Evolutionary conservation across 2,888 invertebrate species (phyloP), one percentile per base, ranked within the genome.

Genomic region (Abscondita cerata): DNA sequence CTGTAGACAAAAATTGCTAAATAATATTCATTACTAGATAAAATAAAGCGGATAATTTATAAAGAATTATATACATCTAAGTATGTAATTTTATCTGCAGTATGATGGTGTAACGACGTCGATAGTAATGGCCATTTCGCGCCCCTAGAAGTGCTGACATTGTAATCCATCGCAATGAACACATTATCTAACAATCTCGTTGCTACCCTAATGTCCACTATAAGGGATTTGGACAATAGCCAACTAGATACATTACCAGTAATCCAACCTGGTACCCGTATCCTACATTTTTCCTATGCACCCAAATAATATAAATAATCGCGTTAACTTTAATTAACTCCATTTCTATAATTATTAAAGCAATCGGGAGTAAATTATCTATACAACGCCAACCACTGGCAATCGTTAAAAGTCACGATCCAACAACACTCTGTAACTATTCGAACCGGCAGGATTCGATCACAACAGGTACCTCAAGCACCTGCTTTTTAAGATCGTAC

Each of bases 381-480:
- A 19, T 25, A 18, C 61, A 56, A 47, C 60, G 55, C 54, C 56
- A 52, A 44, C 54, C 65, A 58, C 52, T 47, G 51, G 55, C 46
- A 20, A 55, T 53, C 46, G 25, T 46, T 59, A 66, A 64, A 62
- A 59, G 44, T 44, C 53, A 38, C 20, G 59, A 66, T 68, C 69
- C 70, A 67, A 61, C 70, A 74, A 71, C 74, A 65, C 75, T 76
- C 76, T 76, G 69, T 73, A 69, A 76, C 73, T 68, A 66, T 69
- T 64, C 68, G 59, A 52, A 70, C 64, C 76, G 76, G 73, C 73
- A 76, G 55, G 64, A 60, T 72, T 68, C 65, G 68, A 71, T 74
- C 69, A 73, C 68, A 73, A 72, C 76, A 76, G 76, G 76, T 76
- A 75, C 70, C 74, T 72, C 70, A 69, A 67, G 64, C 60, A 69